These are phyloP conservation scores for Epinotia bilunana DNA, from an alignment of 2,888 invertebrate genomes.

Conservation along the genomic window DNA sequence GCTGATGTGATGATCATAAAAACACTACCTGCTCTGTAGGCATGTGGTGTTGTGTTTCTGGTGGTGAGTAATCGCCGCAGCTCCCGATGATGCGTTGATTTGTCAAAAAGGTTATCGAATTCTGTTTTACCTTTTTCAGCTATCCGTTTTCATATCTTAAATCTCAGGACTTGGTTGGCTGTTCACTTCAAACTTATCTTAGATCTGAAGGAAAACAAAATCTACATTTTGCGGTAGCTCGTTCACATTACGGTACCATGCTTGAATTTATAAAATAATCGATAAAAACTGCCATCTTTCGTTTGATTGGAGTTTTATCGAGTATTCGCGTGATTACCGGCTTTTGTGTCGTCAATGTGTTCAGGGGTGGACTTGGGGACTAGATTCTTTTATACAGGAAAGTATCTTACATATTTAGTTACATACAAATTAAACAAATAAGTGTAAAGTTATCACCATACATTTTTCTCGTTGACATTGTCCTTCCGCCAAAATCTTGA, in stretches of 20 bases:
- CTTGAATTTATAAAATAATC: constrained; percentile 50
- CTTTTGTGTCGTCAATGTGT: constrained; percentile 35
- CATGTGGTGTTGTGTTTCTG: no score
- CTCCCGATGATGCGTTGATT: neutral
- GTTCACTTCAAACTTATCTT: constrained; percentile 8
- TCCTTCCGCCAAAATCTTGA: no score
- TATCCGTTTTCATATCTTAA: no score
- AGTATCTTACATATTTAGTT: no score
- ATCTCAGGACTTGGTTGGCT: neutral
- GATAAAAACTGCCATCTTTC: constrained; percentile 53
- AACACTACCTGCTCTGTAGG: no score
- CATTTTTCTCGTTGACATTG: no score
- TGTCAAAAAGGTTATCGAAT: neutral
- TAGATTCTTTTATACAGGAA: neutral
- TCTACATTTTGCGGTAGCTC: neutral
- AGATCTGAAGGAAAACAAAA: constrained; percentile 18
- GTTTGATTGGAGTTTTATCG: constrained; percentile 54
- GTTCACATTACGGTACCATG: neutral
- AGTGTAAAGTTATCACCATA: no score
- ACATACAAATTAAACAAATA: neutral
- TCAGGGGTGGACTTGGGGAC: constrained; percentile 45
- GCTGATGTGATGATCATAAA: no score
- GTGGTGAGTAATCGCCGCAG: no score
- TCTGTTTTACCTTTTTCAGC: neutral
- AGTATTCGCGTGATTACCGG: constrained; percentile 50